phyloP scores from a whole-genome alignment of 1,140 invertebrate genomes.

The Aphelenchoides fujianensis region DNA sequence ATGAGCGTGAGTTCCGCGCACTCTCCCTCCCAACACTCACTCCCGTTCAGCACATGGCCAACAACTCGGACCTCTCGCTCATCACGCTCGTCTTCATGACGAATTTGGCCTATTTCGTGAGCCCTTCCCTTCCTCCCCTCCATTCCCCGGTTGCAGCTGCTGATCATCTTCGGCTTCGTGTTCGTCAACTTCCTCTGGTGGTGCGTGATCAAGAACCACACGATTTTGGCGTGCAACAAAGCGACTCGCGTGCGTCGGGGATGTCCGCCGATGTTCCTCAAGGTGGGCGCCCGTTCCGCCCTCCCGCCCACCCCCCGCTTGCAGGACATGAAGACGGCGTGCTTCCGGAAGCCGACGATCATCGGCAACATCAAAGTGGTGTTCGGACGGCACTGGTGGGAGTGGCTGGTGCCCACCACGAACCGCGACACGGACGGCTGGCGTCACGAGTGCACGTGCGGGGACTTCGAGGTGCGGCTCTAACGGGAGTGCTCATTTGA shows the following conservation, averaged over 20 bases:
- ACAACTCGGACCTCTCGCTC: background rate
- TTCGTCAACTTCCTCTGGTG: slow-evolving; percentile 7
- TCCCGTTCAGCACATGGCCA: background rate
- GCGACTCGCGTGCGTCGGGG: background rate
- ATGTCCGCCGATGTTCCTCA: background rate
- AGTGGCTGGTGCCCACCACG: background rate
- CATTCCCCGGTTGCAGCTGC: background rate
- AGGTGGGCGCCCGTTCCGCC: background rate
- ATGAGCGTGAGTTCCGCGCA: background rate
- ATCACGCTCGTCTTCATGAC: background rate
- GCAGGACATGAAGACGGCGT: background rate
- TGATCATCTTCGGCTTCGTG: background rate
- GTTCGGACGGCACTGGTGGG: background rate
- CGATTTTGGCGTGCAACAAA: slow-evolving; percentile 13
- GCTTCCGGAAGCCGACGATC: background rate
- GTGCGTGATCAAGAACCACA: background rate
- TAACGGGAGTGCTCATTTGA: slow-evolving; percentile 3
- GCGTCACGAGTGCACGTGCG: slow-evolving; percentile 4
- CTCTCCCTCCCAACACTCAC: background rate
- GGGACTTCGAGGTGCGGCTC: background rate
- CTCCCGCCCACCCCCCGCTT: background rate
- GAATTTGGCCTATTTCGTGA: slow-evolving; percentile 7
- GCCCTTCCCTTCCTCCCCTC: background rate
- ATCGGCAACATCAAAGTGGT: slow-evolving; percentile 6
- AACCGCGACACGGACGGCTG: slow-evolving; percentile 6